These are phyloP conservation scores for Emys orbicularis DNA, from an alignment of 2,797 vertebrate species.

Conservation along the genomic window DNA sequence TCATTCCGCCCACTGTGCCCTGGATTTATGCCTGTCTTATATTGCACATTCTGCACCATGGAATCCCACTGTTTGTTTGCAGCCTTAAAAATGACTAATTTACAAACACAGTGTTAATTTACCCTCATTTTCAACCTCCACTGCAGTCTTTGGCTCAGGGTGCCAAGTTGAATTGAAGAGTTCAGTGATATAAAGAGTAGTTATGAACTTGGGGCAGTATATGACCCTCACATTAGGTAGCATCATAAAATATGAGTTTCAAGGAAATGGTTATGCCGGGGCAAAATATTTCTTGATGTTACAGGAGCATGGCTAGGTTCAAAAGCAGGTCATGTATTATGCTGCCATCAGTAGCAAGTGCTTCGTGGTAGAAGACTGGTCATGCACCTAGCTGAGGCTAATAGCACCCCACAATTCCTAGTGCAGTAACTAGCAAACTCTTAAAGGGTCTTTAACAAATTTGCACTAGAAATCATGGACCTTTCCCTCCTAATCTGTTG, in stretches of 20 bases:
- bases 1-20: background rate
- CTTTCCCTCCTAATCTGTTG: background rate
- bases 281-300: background rate
- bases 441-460: background rate
- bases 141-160: background rate
- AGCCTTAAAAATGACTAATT: background rate
- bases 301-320: background rate
- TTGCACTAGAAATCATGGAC: background rate
- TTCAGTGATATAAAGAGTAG: background rate
- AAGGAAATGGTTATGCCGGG: background rate
- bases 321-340: background rate
- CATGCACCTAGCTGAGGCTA: no score
- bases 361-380: constrained; percentile 46
- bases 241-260: background rate
- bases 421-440: background rate
- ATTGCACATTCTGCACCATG: background rate
- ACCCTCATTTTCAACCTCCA: background rate
- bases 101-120: background rate
- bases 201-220: background rate
- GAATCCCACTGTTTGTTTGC: background rate
- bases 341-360: constrained; percentile 55
- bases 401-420: background rate
- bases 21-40: background rate
- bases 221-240: background rate
- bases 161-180: background rate